Evolutionary conservation across 37 sponge, comb jelly and placozoan species (phyloP), one percentile per base, ranked within the genome.

Genomic region (Mnemiopsis leidyi): DNA sequence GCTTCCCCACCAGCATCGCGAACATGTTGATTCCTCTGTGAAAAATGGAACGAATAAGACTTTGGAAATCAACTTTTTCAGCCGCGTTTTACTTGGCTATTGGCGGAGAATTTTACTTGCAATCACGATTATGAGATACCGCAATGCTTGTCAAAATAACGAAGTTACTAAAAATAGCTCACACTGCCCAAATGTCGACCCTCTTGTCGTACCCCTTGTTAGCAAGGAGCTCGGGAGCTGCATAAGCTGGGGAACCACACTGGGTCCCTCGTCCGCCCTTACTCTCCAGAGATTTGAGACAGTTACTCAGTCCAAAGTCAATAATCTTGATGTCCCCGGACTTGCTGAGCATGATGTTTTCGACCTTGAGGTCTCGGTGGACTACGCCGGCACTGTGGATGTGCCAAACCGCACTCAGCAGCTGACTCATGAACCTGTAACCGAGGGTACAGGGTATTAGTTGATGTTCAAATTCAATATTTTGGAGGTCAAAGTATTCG

Each of bases 121-220:
- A 23, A 23, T 68, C 23, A 23, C 23, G 69, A 23, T 23, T 68
- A 23, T 68, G 23, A 68, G 23, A 68, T n/a, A n/a, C n/a, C n/a
- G n/a, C n/a, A n/a, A n/a, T n/a, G 20, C 16, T 67, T 67, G 18
- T 23, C 92, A 23, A 76, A 76, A 76, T 30, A 13, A n/a, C n/a
- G n/a, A 30, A 25, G 85, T 9, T 32, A 75, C 33, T 75, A 13
- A 28, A 31, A 20, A 32, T 33, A 38, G 39, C 95, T 94, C 39
- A 95, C 95, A 95, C 94, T 71, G 94, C 94, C 95, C 95, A 95
- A 21, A 95, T 73, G 75, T 95, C 95, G n/a, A 94, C 95, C 23
- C 92, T 69, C 20, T 36, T 48, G 38, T 94, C 95, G 88, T 95
- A 95, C 3, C 82, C 38, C 69, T 95, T 93, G 79, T 76, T 90